phyloP scores from a whole-genome alignment of 2,113 vertebrate genomes.

The Coptodon bakossiorum region DNA sequence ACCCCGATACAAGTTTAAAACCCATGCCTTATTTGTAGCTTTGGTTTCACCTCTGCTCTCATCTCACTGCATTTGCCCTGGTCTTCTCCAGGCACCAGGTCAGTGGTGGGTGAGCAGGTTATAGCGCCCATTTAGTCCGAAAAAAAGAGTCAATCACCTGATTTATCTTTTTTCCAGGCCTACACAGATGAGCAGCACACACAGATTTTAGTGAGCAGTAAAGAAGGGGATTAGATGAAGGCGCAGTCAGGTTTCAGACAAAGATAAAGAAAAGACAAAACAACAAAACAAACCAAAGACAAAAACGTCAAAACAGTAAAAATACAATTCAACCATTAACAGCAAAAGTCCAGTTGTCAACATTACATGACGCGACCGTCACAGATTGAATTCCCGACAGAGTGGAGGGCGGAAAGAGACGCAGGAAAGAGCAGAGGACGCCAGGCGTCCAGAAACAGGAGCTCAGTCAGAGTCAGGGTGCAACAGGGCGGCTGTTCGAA shows the following conservation, averaged over 20 bases:
- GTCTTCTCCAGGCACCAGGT: neutral
- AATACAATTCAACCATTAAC: constrained; percentile 60
- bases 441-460: constrained; percentile 19
- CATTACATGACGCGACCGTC: constrained; percentile 43
- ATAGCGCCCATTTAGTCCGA: neutral
- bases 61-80: neutral
- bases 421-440: constrained; percentile 10
- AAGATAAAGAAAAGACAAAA: constrained; percentile 8
- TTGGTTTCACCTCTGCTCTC: constrained; percentile 33
- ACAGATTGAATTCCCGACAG: constrained; percentile 35
- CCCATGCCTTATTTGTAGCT: constrained; percentile 14
- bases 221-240: constrained; percentile 32
- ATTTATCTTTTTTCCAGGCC: neutral
- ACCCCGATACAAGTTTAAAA: neutral
- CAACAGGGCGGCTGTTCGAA: neutral
- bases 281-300: constrained; percentile 23
- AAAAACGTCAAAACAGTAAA: constrained; percentile 52
- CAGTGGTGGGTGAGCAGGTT: neutral
- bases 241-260: constrained; percentile 44
- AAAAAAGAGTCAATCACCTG: neutral
- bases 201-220: constrained; percentile 30
- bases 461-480: neutral
- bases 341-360: constrained; percentile 66
- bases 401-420: neutral
- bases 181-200: constrained; percentile 17